These are phyloP conservation scores for Aleiodes sp. DNA, from an alignment of 1,140 invertebrate species.

Conservation along the genomic window DNA sequence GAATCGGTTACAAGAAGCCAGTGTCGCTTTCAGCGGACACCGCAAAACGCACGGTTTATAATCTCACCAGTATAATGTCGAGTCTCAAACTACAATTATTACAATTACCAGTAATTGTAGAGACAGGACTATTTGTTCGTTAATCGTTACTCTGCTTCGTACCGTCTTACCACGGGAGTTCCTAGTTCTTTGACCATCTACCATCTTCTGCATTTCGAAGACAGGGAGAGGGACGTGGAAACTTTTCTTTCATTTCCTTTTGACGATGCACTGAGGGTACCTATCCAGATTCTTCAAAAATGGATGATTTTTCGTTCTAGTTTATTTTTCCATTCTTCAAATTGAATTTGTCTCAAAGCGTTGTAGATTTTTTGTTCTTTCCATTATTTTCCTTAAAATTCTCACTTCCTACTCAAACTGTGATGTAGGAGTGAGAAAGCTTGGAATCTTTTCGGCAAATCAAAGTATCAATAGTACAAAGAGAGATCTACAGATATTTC, in stretches of 20 bases:
- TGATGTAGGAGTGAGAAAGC: background rate
- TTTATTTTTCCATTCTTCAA: too few species aligned
- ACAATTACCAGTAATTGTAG: slow-evolving; percentile 61
- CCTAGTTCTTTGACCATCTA: slow-evolving; percentile 13
- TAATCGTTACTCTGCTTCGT: slow-evolving; percentile 57
- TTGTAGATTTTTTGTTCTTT: too few species aligned
- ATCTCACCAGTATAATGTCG: slow-evolving; percentile 2
- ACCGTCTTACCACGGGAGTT: slow-evolving; percentile 9
- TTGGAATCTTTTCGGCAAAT: slow-evolving; percentile 13
- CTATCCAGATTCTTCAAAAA: too few species aligned
- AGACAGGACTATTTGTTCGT: slow-evolving; percentile 57
- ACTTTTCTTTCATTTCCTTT: background rate
- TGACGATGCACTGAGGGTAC: background rate
- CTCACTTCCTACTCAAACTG: background rate
- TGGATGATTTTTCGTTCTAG: too few species aligned
- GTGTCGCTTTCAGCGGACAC: slow-evolving; percentile 37
- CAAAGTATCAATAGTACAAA: slow-evolving; percentile 1
- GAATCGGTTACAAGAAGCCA: slow-evolving; percentile 16
- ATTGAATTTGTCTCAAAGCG: too few species aligned
- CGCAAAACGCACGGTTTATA: slow-evolving; percentile 3
- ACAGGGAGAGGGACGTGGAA: background rate
- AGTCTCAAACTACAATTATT: slow-evolving; percentile 57
- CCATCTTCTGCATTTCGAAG: background rate
- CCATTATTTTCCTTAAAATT: too few species aligned
- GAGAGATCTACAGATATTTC: slow-evolving; percentile 5